phyloP scores from a whole-genome alignment of 2,797 vertebrate species.

The Glyptemys insculpta region DNA sequence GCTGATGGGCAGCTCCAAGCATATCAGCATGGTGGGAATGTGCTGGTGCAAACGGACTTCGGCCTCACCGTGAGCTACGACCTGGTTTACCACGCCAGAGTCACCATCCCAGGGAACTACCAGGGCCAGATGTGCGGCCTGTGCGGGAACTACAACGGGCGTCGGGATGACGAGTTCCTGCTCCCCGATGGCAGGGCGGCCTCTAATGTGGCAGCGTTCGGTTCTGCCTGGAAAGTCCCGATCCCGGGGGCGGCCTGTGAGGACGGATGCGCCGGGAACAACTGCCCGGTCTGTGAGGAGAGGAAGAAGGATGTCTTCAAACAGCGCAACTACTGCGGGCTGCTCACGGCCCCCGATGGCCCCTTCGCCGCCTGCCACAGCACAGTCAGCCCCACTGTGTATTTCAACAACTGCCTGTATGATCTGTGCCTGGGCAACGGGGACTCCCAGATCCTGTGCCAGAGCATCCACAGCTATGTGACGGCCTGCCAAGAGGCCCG shows the following conservation, averaged over 20 bases:
- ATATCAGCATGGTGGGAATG: constrained; percentile 56
- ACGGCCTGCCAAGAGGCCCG: constrained; percentile 70
- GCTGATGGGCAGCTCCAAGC: constrained; percentile 41
- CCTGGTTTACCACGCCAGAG: constrained; percentile 57
- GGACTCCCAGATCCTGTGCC: constrained; percentile 34
- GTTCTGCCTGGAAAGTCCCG: constrained; percentile 69
- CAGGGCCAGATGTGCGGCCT: constrained; percentile 65
- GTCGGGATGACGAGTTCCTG: constrained; percentile 70
- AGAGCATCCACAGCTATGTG: constrained; percentile 60
- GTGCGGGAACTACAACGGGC: constrained; percentile 76
- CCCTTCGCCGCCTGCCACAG: constrained; percentile 67
- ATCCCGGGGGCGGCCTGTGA: constrained; percentile 48
- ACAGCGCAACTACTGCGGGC: constrained; percentile 69
- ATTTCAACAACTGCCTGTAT: constrained; percentile 71
- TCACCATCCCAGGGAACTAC: constrained; percentile 76
- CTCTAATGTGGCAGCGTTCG: constrained; percentile 43
- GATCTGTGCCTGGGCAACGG: constrained; percentile 63
- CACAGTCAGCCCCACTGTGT: neutral
- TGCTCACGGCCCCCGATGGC: constrained; percentile 54
- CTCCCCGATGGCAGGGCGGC: constrained; percentile 43
- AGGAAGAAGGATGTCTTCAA: constrained; percentile 42
- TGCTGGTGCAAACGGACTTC: constrained; percentile 69
- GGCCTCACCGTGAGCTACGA: constrained; percentile 76
- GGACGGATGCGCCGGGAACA: constrained; percentile 22
- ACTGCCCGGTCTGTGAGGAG: neutral